A percentile compares a stretch with the other conserved stretches of the same genome.
Conservation (phyloP, 2,888 invertebrate species). For the Dysmachus trigonus region DNA sequence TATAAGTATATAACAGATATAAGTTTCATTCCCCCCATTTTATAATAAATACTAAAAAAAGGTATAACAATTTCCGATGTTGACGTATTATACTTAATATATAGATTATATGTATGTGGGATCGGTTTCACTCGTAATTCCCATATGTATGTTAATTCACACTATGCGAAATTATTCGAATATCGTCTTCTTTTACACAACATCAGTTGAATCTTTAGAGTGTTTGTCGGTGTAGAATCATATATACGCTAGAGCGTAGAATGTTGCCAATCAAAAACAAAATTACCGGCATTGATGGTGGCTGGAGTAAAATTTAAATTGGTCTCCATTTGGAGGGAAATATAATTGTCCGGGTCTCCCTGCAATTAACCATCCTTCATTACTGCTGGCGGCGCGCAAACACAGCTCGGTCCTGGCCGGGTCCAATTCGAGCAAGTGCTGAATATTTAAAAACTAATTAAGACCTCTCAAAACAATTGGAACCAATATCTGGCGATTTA, state of each 20-base stretch:
- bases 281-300: not conserved
- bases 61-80: too few relatives aligned
- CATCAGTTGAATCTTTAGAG: not conserved
- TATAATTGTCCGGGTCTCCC: not conserved
- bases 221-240: too few relatives aligned
- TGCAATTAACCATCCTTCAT: not conserved
- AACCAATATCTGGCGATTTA: constrained; percentile 23
- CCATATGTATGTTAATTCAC: too few relatives aligned
- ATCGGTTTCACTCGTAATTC: too few relatives aligned
- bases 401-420: not conserved
- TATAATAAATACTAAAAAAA: too few relatives aligned
- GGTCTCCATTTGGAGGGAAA: not conserved
- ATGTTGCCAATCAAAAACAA: not conserved
- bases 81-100: too few relatives aligned
- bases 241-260: not conserved
- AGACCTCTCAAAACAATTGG: not conserved
- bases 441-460: constrained; percentile 19
- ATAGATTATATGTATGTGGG: too few relatives aligned
- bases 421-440: not conserved
- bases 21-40: too few relatives aligned
- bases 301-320: not conserved
- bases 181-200: not conserved
- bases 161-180: not conserved
- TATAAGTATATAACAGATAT: too few relatives aligned
- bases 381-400: not conserved